Evolutionary conservation across 2,113 vertebrate genomes (phyloP), one percentile per base, ranked within the genome.

Genomic region (Calyptommatus sinebrachiatus): DNA sequence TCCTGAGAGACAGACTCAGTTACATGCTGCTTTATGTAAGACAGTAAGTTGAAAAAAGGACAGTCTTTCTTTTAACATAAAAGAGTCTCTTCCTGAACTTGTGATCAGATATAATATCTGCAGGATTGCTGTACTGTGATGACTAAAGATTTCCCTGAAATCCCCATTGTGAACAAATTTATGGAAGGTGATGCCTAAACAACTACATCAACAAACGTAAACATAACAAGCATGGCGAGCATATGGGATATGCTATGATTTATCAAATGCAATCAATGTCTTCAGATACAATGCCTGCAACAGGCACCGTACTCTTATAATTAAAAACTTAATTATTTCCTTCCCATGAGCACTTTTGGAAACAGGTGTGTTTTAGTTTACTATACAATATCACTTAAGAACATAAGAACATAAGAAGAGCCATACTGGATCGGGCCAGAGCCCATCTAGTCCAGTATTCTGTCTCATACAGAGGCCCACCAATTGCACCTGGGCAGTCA

Each of bases 21-120:
- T 91, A 92, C 88, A 92, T 92, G 88, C 88, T 88, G 85, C 90
- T 81, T 81, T 81, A 90, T 88, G 85, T 89, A 90, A 81, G 89
- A 93, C 90, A 91, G 89, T 93, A 91, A 90, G 90, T 88, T 89
- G 87, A 91, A 89, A 91, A n/a, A 91, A 92, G 91, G 78, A 88
- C 92, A 78, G 89, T 93, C 91, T 94, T 88, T 90, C 94, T 94
- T 94, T 94, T 94, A 95, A 94, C 94, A 92, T 95, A 95, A 95
- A 94, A 94, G 93, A 95, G 91, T 89, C 87, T 94, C 93, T 92
- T 91, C 87, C 80, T 92, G 88, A 93, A 92, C 91, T 93, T 92
- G 94, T 90, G 93, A 91, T 94, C 92, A 91, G 88, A 90, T 91
- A 91, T 91, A 81, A 89, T 92, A 93, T 91, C 88, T 68, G 89